Evolutionary conservation across 2,113 vertebrate species (phyloP), one percentile per base, ranked within the genome.

Genomic region (Rhagologus leucostigma): DNA sequence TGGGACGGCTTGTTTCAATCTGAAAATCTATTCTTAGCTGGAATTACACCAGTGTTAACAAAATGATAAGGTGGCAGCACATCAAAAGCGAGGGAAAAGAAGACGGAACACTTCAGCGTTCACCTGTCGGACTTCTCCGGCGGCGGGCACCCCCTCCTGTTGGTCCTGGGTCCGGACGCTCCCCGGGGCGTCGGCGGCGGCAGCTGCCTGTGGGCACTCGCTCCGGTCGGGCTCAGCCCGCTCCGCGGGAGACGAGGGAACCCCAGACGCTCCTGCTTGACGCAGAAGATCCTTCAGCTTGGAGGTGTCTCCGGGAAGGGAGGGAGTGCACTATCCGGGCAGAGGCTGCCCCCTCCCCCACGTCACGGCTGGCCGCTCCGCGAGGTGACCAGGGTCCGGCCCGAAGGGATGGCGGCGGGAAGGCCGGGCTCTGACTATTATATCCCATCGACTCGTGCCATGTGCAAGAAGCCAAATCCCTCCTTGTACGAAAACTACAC

Each of bases 71-170:
- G 16, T 9, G 37, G 20, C 33, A 76, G 10, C 33, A 5, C 4
- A 6, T 42, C 10, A 27, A 62, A 18, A n/a, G 6, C 0, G 2
- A 6, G 23, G 21, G 7, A 3, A 27, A 57, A 56, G 37, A 59
- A 70, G 33, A 35, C 0, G 29, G 41, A 35, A 10, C 7, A 15
- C 8, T 41, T 65, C 63, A 17, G 21, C 1, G 10, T 27, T 73
- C 32, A 8, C 11, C 41, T 20, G 8, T 19, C 11, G 30, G 33
- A 35, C 10, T 6, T 17, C 52, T 39, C 55, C 9, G 26, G 27
- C 5, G 6, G 26, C 6, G 16, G 42, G 26, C 33, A 22, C 14
- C 12, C 4, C 7, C 17, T 74, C 15, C 22, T 7, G 2, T 19
- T 17, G 32, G 2, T 39, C 26, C 37, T 22, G 26, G 18, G 12